Evolutionary conservation across 1,140 invertebrate genomes (phyloP).

Genomic region (Drosophila nigromelanica): DNA sequence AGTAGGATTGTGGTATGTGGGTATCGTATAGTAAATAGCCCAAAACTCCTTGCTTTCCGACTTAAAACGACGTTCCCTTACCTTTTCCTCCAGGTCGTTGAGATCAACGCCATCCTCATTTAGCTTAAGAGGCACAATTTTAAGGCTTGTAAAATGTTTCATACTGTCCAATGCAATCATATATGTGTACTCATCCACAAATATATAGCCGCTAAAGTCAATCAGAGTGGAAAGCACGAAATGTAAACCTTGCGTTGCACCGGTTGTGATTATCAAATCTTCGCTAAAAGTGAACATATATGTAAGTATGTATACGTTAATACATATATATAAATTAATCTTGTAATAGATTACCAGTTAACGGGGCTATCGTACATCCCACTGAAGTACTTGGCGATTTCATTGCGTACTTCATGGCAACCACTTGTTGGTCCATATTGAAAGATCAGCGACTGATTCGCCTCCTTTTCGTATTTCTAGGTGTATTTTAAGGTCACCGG

Average conservation of each 20-base stretch:
- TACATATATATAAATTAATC: no score
- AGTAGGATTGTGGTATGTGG: conserved; percentile 88
- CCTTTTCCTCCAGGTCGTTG: conserved; percentile 83
- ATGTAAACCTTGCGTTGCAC: conserved; percentile 87
- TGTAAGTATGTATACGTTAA: no score
- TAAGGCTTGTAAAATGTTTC: conserved; percentile 85
- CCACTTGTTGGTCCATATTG: conserved; percentile 86
- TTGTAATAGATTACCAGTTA: conserved; percentile 60
- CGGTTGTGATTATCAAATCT: conserved; percentile 87
- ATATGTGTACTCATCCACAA: conserved; percentile 89
- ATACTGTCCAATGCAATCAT: conserved; percentile 87
- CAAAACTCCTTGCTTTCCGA: conserved; percentile 85
- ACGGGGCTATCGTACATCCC: conserved; percentile 84
- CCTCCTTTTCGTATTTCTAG: conserved; percentile 84
- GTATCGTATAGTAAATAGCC: conserved; percentile 87
- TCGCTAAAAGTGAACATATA: conserved; percentile 82
- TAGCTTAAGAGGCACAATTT: conserved; percentile 86
- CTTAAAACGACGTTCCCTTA: conserved; percentile 58
- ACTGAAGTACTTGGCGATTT: conserved; percentile 85
- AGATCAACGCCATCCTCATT: conserved; percentile 85
- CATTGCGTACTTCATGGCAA: conserved; percentile 85
- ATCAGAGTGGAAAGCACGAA: conserved; percentile 86
- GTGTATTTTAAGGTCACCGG: conserved; percentile 12
- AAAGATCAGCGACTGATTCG: conserved; percentile 85
- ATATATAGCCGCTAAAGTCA: conserved; percentile 86